These are phyloP conservation scores for Phaethon lepturus DNA, from an alignment of 2,113 vertebrate genomes.

Conservation along the genomic window DNA sequence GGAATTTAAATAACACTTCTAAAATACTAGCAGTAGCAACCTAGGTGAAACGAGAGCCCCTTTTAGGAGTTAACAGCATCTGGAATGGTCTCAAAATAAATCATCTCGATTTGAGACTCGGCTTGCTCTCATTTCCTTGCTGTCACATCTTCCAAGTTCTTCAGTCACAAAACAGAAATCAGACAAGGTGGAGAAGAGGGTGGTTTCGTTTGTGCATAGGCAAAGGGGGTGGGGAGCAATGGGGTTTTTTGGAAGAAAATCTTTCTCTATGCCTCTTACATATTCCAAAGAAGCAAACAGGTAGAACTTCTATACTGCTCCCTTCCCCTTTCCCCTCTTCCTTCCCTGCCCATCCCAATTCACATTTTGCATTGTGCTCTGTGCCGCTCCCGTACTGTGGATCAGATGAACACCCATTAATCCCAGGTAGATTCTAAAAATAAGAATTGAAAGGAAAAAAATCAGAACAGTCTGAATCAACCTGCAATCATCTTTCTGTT, in stretches of 20 bases:
- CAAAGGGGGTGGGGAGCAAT: background rate
- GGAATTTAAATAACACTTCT: background rate
- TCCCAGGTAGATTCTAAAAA: slow-evolving; percentile 26
- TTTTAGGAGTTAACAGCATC: rapidly evolving
- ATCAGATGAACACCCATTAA: slow-evolving; percentile 14
- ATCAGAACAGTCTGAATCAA: slow-evolving; percentile 26
- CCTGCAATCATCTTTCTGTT: slow-evolving; percentile 40
- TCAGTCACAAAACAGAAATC: background rate
- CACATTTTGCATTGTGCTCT: background rate
- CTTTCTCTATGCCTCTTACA: background rate
- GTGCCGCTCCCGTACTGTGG: background rate
- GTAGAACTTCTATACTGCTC: background rate
- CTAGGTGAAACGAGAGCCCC: background rate
- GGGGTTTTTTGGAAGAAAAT: background rate
- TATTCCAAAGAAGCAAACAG: background rate
- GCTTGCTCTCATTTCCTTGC: background rate
- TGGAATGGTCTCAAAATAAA: background rate
- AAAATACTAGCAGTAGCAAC: background rate
- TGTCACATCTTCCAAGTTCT: background rate
- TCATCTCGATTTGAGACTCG: background rate
- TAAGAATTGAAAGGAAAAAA: slow-evolving; percentile 14
- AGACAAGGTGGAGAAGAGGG: background rate
- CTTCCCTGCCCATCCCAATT: background rate
- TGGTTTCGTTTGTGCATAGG: background rate
- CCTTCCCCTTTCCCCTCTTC: background rate